A percentile compares a stretch with the other conserved stretches of the same genome.
phyloP scores from a whole-genome alignment of 2,113 vertebrate genomes.

The Rhinichthys klamathensis region DNA sequence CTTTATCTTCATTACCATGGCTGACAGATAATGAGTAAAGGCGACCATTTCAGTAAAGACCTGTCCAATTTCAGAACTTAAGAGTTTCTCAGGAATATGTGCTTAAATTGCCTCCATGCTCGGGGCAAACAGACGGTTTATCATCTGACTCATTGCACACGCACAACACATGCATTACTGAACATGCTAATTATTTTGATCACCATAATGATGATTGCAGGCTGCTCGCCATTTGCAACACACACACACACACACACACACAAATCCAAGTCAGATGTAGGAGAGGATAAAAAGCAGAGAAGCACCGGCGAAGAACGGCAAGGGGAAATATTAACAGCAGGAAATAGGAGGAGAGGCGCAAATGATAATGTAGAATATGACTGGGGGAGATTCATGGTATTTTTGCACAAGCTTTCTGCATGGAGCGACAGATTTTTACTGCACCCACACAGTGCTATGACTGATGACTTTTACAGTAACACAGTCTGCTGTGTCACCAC shows the following conservation, averaged over 20 bases:
- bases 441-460: constrained; percentile 38
- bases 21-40: not conserved
- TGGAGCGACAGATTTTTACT: constrained; percentile 27
- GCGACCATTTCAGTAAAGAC: not conserved
- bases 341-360: constrained; percentile 5
- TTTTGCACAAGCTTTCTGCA: constrained; percentile 17
- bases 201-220: not conserved
- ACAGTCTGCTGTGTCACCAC: constrained; percentile 32
- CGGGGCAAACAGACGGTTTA: not conserved
- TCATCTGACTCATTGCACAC: not conserved
- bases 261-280: not conserved
- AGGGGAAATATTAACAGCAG: constrained; percentile 14
- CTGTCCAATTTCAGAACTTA: not conserved
- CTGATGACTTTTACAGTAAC: constrained; percentile 44
- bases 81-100: constrained; percentile 8
- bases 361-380: constrained; percentile 7
- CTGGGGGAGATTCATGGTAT: not conserved
- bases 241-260: not conserved
- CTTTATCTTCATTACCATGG: not conserved
- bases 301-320: too few relatives aligned
- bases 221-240: not conserved
- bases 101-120: constrained; percentile 6
- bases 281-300: not conserved
- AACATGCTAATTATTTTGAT: constrained; percentile 23
- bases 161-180: constrained; percentile 26